Evolutionary conservation across 2,113 vertebrate genomes (phyloP), one percentile per base, ranked within the genome.

Genomic region (Eublepharis macularius): DNA sequence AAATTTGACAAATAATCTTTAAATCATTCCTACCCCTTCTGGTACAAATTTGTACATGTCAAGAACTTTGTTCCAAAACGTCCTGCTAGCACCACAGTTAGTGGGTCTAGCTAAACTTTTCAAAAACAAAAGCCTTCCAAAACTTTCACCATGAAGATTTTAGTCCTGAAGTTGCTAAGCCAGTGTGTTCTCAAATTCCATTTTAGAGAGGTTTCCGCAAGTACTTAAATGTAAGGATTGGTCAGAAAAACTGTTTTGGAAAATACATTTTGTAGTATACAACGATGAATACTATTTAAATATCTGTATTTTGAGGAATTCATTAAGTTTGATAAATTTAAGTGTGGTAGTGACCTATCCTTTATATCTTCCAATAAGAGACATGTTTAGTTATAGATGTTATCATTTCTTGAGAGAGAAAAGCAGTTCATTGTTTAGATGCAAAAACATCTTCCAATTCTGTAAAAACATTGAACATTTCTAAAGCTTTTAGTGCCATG

Each of bases 61-160:
- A 29, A 49, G 77, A 69, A 17, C 6, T 69, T 24, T 54, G 78
- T 91, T 93, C 91, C 89, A 88, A 88, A 91, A 86, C 83, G 79
- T 92, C 6, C 77, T 88, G 81, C 76, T 93, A 92, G 87, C 90
- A 88, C 86, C 92, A 91, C 65, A 91, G 81, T 19, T 34, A 92
- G 78, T 13, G 36, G 74, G 60, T n/a, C 83, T 90, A 83, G 82
- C 77, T 90, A 85, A 81, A 70, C 73, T 93, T 21, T 36, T 54
- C 17, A 36, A 17, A 77, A 81, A n/a, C n/a, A n/a, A n/a, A n/a
- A n/a, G n/a, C n/a, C n/a, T n/a, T n/a, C n/a, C 69, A 66, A 85
- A 54, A 11, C 1, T 51, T 78, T 86, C 68, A 72, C n/a, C 60
- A 47, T 29, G 41, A 16, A 66, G 4, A 39, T 43, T 85, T 54